Conservation (phyloP, 2,797 vertebrate genomes). For the Uromys caudimaculatus region DNA sequence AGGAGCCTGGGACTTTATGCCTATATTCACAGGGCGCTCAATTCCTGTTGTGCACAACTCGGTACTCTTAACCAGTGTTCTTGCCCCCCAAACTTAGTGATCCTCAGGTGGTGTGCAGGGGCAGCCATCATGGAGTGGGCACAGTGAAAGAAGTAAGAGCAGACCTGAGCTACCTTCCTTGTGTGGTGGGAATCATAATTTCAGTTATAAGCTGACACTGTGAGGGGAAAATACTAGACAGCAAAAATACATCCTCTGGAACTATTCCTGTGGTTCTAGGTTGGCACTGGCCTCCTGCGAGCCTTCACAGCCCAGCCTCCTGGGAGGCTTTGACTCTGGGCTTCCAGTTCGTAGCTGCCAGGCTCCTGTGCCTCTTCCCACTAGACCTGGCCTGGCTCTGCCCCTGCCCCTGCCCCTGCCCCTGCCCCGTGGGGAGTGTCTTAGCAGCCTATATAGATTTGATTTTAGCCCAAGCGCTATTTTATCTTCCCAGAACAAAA, state of each 20-base stretch:
- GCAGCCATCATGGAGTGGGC: background rate
- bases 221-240: conserved; percentile 16
- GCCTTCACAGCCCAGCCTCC: too few species aligned
- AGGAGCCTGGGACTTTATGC: accelerated
- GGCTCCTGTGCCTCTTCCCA: background rate
- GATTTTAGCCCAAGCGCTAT: background rate
- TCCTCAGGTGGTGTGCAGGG: background rate
- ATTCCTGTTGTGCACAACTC: background rate
- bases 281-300: background rate
- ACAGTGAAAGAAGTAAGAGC: background rate
- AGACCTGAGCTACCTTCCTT: background rate
- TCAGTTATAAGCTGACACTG: background rate
- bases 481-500: conserved; percentile 1
- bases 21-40: background rate
- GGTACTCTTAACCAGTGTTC: background rate
- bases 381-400: background rate
- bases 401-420: background rate
- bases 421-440: accelerated
- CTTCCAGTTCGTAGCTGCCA: background rate
- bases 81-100: background rate
- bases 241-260: background rate
- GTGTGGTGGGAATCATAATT: background rate
- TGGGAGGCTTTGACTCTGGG: background rate
- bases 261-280: too few species aligned
- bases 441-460: background rate